phyloP scores from a whole-genome alignment of 2,797 vertebrate genomes.

The Anomalospiza imberbis region DNA sequence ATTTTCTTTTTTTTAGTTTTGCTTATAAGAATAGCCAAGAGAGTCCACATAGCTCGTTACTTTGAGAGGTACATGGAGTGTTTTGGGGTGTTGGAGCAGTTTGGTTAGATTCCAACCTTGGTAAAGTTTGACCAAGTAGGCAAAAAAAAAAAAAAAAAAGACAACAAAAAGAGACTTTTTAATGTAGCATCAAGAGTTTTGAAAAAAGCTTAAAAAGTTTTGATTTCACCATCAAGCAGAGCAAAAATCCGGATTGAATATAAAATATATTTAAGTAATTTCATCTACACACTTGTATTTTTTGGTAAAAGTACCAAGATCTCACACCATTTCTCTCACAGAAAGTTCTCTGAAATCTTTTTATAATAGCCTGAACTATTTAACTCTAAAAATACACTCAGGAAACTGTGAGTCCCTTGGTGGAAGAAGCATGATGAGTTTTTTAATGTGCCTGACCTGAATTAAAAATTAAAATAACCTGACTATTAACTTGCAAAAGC shows the following conservation, averaged over 20 bases:
- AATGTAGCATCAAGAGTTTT: neutral
- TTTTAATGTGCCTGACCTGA: slow-evolving; percentile 26
- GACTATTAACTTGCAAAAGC: slow-evolving; percentile 42
- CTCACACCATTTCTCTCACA: neutral
- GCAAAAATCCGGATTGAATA: neutral
- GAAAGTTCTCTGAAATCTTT: neutral
- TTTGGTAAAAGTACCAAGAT: neutral
- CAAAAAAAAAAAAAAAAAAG: rapidly evolving
- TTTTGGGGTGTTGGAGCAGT: neutral
- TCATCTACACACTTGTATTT: neutral
- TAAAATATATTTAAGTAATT: neutral
- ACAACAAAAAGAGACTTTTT: neutral
- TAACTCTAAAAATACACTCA: neutral
- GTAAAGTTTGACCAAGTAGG: neutral
- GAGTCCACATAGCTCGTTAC: neutral
- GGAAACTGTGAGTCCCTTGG: neutral
- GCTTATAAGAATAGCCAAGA: neutral
- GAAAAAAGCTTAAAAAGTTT: neutral
- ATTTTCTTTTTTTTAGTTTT: neutral
- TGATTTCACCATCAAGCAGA: neutral
- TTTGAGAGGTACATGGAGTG: neutral
- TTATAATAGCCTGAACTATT: neutral
- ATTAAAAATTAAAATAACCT: slow-evolving; percentile 44
- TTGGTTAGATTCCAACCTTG: neutral
- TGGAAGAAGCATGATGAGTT: neutral